Evolutionary conservation across 2,113 vertebrate genomes (phyloP).

Genomic region (Chaenocephalus aceratus): DNA sequence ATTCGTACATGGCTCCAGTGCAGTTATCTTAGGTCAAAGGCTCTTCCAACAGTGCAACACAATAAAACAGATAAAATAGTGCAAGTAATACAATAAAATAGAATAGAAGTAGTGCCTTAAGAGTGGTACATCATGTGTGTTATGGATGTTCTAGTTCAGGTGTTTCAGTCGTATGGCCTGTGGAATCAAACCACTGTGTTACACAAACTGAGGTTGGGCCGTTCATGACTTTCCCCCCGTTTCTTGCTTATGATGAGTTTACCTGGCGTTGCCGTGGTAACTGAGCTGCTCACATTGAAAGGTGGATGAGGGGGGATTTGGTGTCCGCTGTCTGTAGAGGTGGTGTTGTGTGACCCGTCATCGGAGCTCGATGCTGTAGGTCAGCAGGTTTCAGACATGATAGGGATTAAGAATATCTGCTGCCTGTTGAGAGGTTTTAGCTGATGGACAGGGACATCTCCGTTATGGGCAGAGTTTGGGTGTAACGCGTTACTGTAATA

Average conservation of each 20-base stretch:
- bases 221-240: constrained; percentile 29
- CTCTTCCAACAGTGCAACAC: too few relatives aligned
- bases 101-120: too few relatives aligned
- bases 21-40: too few relatives aligned
- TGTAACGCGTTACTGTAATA: too few relatives aligned
- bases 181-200: too few relatives aligned
- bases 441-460: not conserved
- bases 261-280: constrained; percentile 18
- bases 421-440: not conserved
- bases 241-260: not conserved
- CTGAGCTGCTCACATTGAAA: constrained; percentile 61
- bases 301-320: not conserved
- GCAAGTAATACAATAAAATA: too few relatives aligned
- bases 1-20: too few relatives aligned
- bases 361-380: not conserved
- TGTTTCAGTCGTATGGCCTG: too few relatives aligned
- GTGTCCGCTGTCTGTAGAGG: not conserved
- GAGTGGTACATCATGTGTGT: too few relatives aligned
- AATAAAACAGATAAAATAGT: too few relatives aligned
- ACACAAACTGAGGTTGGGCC: not conserved
- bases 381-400: not conserved
- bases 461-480: too few relatives aligned
- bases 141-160: too few relatives aligned
- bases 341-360: not conserved
- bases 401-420: not conserved